Evolutionary conservation across 1,140 invertebrate genomes (phyloP), one percentile per base, ranked within the genome.

Genomic region (Heliconius congener): DNA sequence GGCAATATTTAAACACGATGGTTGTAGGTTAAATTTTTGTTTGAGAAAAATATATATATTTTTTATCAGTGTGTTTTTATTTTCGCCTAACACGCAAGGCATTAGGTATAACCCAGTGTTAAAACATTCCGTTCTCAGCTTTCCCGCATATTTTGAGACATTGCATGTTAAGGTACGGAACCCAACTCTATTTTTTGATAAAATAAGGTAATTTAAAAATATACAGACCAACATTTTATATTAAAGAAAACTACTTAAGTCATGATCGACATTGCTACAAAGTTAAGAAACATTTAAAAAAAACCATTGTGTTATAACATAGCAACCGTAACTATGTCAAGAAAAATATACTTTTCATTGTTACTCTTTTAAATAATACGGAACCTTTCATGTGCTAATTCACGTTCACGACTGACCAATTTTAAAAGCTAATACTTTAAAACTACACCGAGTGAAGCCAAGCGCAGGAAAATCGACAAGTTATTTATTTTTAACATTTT

Each of bases 311-410:
- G 5, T 16, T 27, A 30, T 66, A 27, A 66, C 4, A 11, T 57
- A 66, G 60, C 27, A 66, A 66, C 23, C 1, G 60, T 66, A 66
- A 66, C 11, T 16, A 23, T 66, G 60, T 30, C 60, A 66, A 66
- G 60, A 66, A 66, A 60, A 66, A 66, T 11, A 30, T 66, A 66
- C 1, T 16, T 60, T 66, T 30, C 27, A 66, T 66, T 66, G 23
- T 66, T 66, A 11, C 60, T 5, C 60, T 13, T 30, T 66, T 66
- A 66, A 66, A 66, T 27, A 16, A 23, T 66, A 66, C 60, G 60
- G 60, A 66, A 66, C 60, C 60, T 66, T 66, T 66, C 60, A 66
- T 66, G 60, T 66, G 60, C 60, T 30, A 66, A 66, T 66, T 27
- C 23, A 30, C 50, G 60, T 66, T 66, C 60, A 66, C 60, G 60